These are phyloP conservation scores for Pterostichus niger DNA, from an alignment of 2,888 invertebrate genomes.

Conservation along the genomic window DNA sequence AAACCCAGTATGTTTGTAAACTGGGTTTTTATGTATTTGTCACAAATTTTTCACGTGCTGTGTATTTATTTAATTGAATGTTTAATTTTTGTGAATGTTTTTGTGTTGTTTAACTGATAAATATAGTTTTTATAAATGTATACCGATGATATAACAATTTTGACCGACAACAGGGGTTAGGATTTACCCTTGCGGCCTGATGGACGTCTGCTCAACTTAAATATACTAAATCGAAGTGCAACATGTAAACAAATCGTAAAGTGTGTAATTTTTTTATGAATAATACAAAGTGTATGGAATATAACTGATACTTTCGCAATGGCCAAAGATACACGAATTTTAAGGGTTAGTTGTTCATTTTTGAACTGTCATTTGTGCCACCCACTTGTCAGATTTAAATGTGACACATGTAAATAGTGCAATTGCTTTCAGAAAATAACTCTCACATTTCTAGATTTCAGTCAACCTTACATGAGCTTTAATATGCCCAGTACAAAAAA, in stretches of 20 bases:
- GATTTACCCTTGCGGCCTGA: slow-evolving; percentile 77
- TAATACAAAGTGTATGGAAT: slow-evolving; percentile 44
- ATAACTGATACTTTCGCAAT: slow-evolving; percentile 41
- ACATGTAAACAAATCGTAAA: slow-evolving; percentile 71
- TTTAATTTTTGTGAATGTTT: slow-evolving; percentile 60
- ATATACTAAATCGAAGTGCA: slow-evolving; percentile 70
- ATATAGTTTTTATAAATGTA: slow-evolving; percentile 55
- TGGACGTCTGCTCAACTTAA: slow-evolving; percentile 72
- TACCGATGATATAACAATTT: slow-evolving; percentile 67
- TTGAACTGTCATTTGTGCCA: slow-evolving; percentile 67
- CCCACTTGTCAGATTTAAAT: slow-evolving; percentile 74
- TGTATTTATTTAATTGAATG: slow-evolving; percentile 64
- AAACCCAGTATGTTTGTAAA: slow-evolving; percentile 79
- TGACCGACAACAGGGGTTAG: slow-evolving; percentile 76
- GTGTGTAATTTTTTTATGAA: slow-evolving; percentile 46
- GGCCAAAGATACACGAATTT: slow-evolving; percentile 66
- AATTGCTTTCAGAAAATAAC: slow-evolving; percentile 15
- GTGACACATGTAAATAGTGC: slow-evolving; percentile 64
- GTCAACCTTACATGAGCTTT: neutral
- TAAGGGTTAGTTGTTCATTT: slow-evolving; percentile 65
- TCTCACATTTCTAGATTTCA: neutral
- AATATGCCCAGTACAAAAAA: neutral
- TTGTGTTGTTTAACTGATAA: slow-evolving; percentile 59
- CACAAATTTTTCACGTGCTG: slow-evolving; percentile 71
- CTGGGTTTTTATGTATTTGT: slow-evolving; percentile 78